These are phyloP conservation scores for Trachymyrmex cornetzi DNA, from an alignment of 1,140 invertebrate genomes.

Conservation along the genomic window DNA sequence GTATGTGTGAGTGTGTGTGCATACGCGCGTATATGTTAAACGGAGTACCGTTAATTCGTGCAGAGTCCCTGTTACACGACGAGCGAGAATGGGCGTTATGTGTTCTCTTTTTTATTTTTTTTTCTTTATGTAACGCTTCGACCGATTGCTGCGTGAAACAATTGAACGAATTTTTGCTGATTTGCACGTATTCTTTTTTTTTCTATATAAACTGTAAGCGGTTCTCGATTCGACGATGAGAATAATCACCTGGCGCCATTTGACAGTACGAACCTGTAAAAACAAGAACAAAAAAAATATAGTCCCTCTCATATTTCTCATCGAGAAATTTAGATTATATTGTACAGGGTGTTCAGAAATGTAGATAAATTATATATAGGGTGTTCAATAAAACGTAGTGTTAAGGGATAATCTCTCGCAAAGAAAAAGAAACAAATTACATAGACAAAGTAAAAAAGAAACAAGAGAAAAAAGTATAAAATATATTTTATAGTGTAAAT, in stretches of 20 bases:
- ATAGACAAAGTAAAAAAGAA: too few species aligned
- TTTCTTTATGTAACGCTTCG: background rate
- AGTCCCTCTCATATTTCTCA: background rate
- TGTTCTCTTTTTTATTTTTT: background rate
- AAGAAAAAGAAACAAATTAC: background rate
- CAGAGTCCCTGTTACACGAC: constrained; percentile 77
- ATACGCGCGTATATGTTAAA: background rate
- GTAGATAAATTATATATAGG: background rate
- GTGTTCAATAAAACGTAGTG: background rate
- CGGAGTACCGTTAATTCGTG: constrained; percentile 80
- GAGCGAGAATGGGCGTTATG: background rate
- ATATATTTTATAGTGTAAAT: background rate
- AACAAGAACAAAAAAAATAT: constrained; percentile 43
- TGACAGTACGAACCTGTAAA: constrained; percentile 84
- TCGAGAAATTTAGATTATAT: background rate
- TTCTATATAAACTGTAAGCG: background rate
- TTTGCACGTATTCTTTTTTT: background rate
- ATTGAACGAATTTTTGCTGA: background rate
- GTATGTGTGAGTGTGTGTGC: background rate
- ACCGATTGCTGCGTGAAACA: constrained; percentile 1
- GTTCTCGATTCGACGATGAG: background rate
- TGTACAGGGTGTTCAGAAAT: background rate
- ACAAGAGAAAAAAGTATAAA: background rate
- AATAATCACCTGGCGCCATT: constrained; percentile 84
- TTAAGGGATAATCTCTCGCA: background rate